phyloP scores from a whole-genome alignment of 2,797 vertebrate species.

The Phyllotis vaccarum region DNA sequence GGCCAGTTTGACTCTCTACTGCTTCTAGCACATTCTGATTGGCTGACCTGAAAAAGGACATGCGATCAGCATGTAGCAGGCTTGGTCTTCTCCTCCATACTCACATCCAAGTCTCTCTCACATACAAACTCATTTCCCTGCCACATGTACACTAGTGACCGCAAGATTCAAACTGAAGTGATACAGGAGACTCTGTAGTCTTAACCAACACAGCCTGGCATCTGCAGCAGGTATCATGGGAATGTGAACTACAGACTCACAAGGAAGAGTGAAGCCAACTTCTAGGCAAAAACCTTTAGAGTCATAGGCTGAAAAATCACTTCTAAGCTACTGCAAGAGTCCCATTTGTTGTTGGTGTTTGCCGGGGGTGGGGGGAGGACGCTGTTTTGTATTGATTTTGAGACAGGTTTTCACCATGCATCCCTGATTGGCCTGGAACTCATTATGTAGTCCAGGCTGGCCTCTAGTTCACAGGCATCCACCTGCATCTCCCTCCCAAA shows the following conservation, averaged over 20 bases:
- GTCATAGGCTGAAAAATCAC: background rate
- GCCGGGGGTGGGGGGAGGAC: too few species aligned
- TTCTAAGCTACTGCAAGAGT: background rate
- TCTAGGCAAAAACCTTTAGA: slow-evolving; percentile 31
- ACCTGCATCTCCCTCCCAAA: background rate
- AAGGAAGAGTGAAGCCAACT: background rate
- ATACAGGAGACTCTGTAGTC: background rate
- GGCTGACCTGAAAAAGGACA: slow-evolving; percentile 67
- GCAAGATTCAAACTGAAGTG: background rate
- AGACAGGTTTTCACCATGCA: background rate
- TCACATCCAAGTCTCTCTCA: background rate
- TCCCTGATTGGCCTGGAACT: too few species aligned
- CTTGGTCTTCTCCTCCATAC: background rate
- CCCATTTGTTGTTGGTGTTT: background rate
- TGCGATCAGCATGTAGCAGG: background rate
- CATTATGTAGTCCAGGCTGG: too few species aligned
- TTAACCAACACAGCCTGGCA: background rate
- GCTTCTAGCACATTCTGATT: slow-evolving; percentile 59
- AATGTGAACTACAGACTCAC: background rate
- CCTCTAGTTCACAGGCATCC: background rate
- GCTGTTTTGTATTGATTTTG: background rate
- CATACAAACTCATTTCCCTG: background rate
- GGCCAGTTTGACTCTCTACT: slow-evolving; percentile 61
- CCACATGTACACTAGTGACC: background rate
- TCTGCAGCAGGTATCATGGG: background rate